Percentiles rank a stretch among this genome's conserved stretches.
Conservation (phyloP, 2,113 vertebrate species). For the Oreochromis aureus region DNA sequence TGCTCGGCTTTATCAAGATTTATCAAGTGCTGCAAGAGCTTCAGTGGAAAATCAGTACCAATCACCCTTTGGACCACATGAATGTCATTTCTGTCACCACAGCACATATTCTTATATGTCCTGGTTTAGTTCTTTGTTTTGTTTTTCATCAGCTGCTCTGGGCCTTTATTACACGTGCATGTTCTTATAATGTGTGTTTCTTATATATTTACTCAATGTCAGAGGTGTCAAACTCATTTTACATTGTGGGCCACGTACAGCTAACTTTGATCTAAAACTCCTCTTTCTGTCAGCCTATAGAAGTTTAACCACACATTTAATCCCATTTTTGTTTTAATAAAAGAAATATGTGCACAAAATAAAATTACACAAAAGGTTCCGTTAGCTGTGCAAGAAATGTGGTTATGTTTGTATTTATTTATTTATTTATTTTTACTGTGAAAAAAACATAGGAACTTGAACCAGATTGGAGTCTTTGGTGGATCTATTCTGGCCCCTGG, state of each 20-base stretch:
- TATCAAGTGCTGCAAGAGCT: constrained; percentile 8
- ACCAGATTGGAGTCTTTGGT: not conserved
- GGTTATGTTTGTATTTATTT: not conserved
- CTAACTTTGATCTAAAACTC: not conserved
- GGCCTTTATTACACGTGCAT: not conserved
- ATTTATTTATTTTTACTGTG: not conserved
- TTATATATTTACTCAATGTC: not conserved
- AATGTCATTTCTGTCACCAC: constrained; percentile 27
- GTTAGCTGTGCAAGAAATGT: not conserved
- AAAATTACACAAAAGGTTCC: not conserved
- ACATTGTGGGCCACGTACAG: not conserved
- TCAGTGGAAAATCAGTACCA: not conserved
- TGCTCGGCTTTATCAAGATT: constrained; percentile 21
- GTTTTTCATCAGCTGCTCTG: not conserved
- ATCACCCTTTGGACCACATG: not conserved
- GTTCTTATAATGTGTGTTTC: not conserved
- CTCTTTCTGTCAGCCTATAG: not conserved
- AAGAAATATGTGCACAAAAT: not conserved
- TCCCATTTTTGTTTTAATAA: not conserved
- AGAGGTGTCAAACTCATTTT: not conserved
- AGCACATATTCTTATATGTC: not conserved
- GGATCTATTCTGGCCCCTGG: not conserved
- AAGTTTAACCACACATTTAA: not conserved
- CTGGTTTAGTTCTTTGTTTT: not conserved
- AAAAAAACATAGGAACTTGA: not conserved